Evolutionary conservation across 2,888 invertebrate genomes (phyloP).

Genomic region (Arenicola marina): DNA sequence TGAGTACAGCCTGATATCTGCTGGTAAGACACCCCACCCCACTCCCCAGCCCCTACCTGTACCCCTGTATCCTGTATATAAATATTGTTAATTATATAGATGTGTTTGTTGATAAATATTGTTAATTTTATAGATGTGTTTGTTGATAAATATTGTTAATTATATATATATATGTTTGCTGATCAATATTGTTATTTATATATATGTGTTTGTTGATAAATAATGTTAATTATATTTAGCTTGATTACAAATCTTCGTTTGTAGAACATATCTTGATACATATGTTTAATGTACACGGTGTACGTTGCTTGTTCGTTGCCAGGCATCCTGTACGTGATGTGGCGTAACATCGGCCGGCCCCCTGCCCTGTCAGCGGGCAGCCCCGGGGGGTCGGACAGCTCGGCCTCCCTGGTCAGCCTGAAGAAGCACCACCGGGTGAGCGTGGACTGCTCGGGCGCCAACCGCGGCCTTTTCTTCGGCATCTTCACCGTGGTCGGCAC

Average conservation of each 20-base stretch:
- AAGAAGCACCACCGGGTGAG: constrained; percentile 63
- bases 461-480: constrained; percentile 79
- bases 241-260: too few relatives aligned
- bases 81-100: too few relatives aligned
- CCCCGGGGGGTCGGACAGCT: background rate
- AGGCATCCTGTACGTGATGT: constrained; percentile 92
- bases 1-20: constrained; percentile 92
- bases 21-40: constrained; percentile 64
- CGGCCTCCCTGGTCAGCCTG: background rate
- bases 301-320: constrained; percentile 17
- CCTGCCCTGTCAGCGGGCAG: background rate
- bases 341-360: constrained; percentile 74
- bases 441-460: constrained; percentile 88
- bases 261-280: too few relatives aligned
- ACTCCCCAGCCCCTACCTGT: background rate
- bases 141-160: too few relatives aligned
- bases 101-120: too few relatives aligned
- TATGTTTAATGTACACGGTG: too few relatives aligned
- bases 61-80: too few relatives aligned
- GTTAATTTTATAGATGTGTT: too few relatives aligned
- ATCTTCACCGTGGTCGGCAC: constrained; percentile 68
- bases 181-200: too few relatives aligned
- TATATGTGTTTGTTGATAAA: too few relatives aligned
- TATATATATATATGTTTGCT: too few relatives aligned
- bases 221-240: too few relatives aligned